Base-by-base conservation (phyloP, 2,888 invertebrate genomes). In the Empis livida region DNA sequence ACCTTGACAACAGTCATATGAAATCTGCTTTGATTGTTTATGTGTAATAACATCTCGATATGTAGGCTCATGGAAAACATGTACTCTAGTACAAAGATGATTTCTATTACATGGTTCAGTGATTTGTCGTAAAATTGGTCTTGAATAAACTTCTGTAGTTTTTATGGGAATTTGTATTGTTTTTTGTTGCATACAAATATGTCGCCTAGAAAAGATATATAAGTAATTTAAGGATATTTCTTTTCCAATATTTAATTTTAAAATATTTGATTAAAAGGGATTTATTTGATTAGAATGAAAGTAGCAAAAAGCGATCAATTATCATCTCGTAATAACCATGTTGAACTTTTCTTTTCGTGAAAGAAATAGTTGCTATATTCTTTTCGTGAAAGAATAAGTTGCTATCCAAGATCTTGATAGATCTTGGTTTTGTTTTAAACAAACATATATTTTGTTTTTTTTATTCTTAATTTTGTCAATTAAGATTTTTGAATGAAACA, bases 1-100 rank as follows among this genome's bases (percentile, higher is more conserved):
- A 47, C 80, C 79, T 3, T 76, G 73, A 59, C 80, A 80, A 60
- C 80, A 80, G 23, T 68, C 63, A 55, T 72, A 73, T 45, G 64
- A 61, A 46, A 72, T 64, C 56, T 74, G 72, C 53, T 71, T 71
- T 17, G 69, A 68, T 38, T 67, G 62, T 59, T 70, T 67, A 55
- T 68, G 67, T 47, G 67, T 64, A 53, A 68, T 68, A 45, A 75
- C 71, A 49, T 74, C 73, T 52, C 73, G 67, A 58, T 72, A 73
- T 10, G 72, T 68, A 45, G 68, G 72, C 57, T 76, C 75, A 57
- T 75, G 74, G 15, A 73, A 70, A 52, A 76, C 58, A 54, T 76
- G 75, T 49, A 74, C 71, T 41, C 73, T 72, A 30, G 72, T 71
- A 59, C 76, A 76, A 58, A 73, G 65, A 59, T 74, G 72, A 56